Evolutionary conservation across 1,140 invertebrate genomes (phyloP).

Genomic region (Steinernema feltiae): DNA sequence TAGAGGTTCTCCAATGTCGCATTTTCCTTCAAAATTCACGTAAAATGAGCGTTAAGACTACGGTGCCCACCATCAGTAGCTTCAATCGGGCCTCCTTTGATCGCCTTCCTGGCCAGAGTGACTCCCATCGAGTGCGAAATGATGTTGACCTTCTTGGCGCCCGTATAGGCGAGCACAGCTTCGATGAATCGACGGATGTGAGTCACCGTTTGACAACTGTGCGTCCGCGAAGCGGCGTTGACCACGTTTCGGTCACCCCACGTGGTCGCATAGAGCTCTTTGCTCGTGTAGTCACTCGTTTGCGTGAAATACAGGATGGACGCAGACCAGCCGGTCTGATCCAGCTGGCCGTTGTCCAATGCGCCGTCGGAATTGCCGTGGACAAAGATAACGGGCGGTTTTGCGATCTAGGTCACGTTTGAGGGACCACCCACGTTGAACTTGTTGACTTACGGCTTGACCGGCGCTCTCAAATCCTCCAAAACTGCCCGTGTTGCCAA

Average conservation of each 20-base stretch:
- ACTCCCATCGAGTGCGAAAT: conserved; percentile 44
- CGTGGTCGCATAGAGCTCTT: conserved; percentile 37
- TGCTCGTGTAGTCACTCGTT: conserved; percentile 26
- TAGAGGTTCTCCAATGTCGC: conserved; percentile 30
- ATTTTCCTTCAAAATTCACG: conserved; percentile 12
- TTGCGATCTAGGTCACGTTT: conserved; percentile 21
- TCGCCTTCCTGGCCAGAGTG: conserved; percentile 37
- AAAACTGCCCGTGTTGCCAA: conserved; percentile 38
- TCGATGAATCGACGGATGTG: conserved; percentile 29
- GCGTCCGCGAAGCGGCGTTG: conserved; percentile 30
- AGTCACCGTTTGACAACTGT: conserved; percentile 21
- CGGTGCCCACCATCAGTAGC: conserved; percentile 31
- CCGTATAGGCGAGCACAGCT: conserved; percentile 36
- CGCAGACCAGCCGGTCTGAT: conserved; percentile 24
- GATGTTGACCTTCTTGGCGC: conserved; percentile 27
- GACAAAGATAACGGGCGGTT: conserved; percentile 39
- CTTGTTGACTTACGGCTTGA: conserved; percentile 10
- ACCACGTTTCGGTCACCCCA: conserved; percentile 34
- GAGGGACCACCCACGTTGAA: no score
- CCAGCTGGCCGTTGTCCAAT: background rate
- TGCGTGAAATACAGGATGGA: conserved; percentile 25
- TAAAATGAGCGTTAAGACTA: background rate
- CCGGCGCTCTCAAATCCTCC: conserved; percentile 24
- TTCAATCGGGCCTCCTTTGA: conserved; percentile 33
- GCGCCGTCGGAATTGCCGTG: conserved; percentile 42